phyloP scores from a whole-genome alignment of 2,113 vertebrate species.

The Daphoenositta chrysoptera region DNA sequence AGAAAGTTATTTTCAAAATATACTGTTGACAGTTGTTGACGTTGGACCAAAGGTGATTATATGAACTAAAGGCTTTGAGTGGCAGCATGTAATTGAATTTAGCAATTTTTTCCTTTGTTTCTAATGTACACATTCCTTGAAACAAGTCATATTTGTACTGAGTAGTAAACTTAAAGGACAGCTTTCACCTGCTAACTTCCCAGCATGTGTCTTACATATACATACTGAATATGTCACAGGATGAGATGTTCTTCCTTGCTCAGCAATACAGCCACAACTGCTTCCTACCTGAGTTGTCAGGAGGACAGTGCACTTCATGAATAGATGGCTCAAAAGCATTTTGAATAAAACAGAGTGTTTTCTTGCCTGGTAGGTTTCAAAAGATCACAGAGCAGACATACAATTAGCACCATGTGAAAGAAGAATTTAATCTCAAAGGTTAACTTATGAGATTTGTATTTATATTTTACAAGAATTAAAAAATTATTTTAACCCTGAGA shows the following conservation, averaged over 20 bases:
- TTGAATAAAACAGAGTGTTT: background rate
- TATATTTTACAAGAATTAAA: background rate
- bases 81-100: background rate
- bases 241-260: background rate
- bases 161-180: background rate
- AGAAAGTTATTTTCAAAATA: background rate
- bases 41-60: background rate
- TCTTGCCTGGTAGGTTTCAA: background rate
- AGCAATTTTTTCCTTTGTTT: background rate
- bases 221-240: background rate
- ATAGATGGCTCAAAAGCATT: background rate
- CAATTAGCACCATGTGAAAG: background rate
- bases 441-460: background rate
- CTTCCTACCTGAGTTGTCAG: background rate
- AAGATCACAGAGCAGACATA: background rate
- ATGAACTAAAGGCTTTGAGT: background rate
- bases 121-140: background rate
- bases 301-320: background rate
- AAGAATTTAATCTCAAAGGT: background rate
- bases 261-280: background rate
- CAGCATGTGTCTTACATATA: background rate
- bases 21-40: background rate
- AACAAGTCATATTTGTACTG: background rate
- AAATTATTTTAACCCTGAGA: background rate
- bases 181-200: background rate